Evolutionary conservation across 2,888 invertebrate genomes (phyloP), one percentile per base, ranked within the genome.

Genomic region (Chironomus riparius): DNA sequence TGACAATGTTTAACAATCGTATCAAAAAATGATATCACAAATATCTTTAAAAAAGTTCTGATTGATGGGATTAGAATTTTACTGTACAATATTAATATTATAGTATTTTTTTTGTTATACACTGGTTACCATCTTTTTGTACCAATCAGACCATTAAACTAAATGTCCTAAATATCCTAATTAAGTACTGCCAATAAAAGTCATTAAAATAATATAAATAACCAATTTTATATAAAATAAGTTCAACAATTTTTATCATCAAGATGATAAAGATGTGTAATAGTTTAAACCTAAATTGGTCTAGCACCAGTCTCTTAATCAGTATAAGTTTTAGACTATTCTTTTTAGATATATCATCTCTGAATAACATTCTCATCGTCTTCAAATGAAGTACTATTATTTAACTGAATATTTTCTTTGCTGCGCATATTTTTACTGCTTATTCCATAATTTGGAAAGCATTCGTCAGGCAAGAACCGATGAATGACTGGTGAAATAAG

Each of bases 401-500:
- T 68, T 3, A 74, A 21, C 47, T 74, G 68, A 24, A 74, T 21
- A 47, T 65, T 74, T 47, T 68, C 68, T 24, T 48, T 74, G 2
- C 13, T n/a, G 3, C 74, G 21, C 15, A 48, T 76, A 68, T 10
- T 69, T 47, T 76, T 76, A 10, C 61, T 76, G 4, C 56, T 12
- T 50, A 69, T 76, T 1, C 76, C 76, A 38, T 28, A 76, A 28
- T 76, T 76, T 6, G 56, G n/a, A 28, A 76, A 76, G 3, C 22
- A 13, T 4, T 76, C 76, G 5, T 21, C 12, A 3, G 76, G 76
- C 13, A 76, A n/a, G 21, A 69, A 76, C 1, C 50, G 56, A 77
- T 88, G 87, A 79, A 87, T 85, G 5, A 88, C 86, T 1, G 89
- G 89, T 5, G 89, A 88, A 68, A 89, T 84, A 21, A 89, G 80